These are phyloP conservation scores for Chlorodrepanis virens DNA, from an alignment of 2,113 vertebrate species.

Conservation along the genomic window DNA sequence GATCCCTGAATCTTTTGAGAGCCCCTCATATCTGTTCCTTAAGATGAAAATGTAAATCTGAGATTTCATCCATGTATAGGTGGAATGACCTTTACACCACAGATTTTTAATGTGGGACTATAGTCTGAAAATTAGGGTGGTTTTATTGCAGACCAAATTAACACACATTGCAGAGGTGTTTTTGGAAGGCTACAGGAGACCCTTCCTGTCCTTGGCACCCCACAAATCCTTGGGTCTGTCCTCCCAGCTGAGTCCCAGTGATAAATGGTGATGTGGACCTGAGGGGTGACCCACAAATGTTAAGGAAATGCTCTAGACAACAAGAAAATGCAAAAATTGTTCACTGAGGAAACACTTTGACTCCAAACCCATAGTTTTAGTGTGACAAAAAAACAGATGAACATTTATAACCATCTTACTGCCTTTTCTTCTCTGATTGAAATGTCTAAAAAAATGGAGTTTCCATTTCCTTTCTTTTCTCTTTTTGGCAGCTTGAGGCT, in stretches of 20 bases:
- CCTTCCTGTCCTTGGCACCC: background rate
- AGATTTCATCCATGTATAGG: background rate
- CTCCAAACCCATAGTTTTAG: background rate
- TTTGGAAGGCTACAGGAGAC: background rate
- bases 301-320: background rate
- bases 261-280: fast-evolving
- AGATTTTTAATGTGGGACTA: background rate
- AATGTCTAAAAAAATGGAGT: background rate
- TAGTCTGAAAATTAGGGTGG: background rate
- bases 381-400: background rate
- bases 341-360: background rate
- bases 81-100: background rate
- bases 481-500: background rate
- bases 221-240: background rate
- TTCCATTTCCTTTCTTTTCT: background rate
- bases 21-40: background rate
- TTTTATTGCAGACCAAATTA: background rate
- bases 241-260: background rate
- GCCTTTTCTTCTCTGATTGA: background rate
- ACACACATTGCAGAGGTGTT: background rate
- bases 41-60: background rate
- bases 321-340: background rate
- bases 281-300: background rate
- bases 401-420: background rate
- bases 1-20: background rate